Conservation (phyloP, 2,113 vertebrate genomes). For the Emydocephalus ijimae region DNA sequence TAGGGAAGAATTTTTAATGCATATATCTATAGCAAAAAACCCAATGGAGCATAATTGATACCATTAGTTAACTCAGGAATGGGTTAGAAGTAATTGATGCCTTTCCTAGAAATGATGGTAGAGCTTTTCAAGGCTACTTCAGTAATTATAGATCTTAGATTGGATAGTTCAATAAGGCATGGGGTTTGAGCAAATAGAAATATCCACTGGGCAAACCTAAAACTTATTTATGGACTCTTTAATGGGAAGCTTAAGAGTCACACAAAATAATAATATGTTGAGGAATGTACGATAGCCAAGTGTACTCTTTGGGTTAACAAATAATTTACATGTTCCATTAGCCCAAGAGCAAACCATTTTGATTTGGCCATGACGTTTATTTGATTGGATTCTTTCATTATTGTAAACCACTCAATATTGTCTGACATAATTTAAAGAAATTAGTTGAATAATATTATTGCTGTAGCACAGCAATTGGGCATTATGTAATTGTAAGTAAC, state of each 20-base stretch:
- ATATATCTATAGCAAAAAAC: neutral
- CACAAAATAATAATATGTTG: neutral
- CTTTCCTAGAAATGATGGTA: neutral
- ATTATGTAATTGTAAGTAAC: slow-evolving; percentile 18
- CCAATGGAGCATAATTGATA: neutral
- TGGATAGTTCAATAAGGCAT: neutral
- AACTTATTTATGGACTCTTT: neutral
- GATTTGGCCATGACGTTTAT: neutral
- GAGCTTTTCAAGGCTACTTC: neutral
- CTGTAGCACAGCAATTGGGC: slow-evolving; percentile 3
- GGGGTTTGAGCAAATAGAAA: neutral
- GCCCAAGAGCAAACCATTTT: neutral
- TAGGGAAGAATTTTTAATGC: neutral
- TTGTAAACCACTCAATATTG: slow-evolving; percentile 33
- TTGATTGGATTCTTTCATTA: neutral
- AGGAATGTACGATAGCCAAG: neutral
- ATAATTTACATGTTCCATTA: slow-evolving; percentile 2
- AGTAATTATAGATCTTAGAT: neutral
- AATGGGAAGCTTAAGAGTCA: neutral
- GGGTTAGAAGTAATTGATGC: neutral
- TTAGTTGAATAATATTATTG: neutral
- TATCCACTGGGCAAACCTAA: neutral
- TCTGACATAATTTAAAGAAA: slow-evolving; percentile 24
- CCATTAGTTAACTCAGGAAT: neutral
- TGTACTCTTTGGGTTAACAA: neutral